These are phyloP conservation scores for Cataglyphis altisquamis DNA, from an alignment of 2,888 invertebrate species.

Conservation along the genomic window DNA sequence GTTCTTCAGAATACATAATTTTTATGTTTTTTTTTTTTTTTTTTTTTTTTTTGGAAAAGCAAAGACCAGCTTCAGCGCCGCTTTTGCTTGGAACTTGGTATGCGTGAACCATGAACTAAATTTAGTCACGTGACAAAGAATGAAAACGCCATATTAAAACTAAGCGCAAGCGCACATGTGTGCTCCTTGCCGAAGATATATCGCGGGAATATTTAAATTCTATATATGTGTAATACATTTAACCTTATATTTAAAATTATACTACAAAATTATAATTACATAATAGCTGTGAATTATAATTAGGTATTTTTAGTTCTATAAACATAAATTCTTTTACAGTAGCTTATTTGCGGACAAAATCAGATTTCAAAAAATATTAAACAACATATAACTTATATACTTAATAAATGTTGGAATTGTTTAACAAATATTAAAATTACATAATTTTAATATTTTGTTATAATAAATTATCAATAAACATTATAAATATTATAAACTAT, in stretches of 20 bases:
- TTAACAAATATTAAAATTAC: neutral
- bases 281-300: neutral
- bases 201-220: neutral
- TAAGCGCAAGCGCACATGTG: neutral
- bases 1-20: constrained; percentile 1
- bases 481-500: neutral
- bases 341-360: neutral
- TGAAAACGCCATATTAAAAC: neutral
- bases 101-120: neutral
- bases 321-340: neutral
- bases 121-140: neutral
- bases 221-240: neutral
- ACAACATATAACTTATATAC: neutral
- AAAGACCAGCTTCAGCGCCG: neutral
- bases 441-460: neutral
- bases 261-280: neutral
- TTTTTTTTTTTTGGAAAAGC: neutral
- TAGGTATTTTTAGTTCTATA: neutral
- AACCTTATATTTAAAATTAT: neutral
- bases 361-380: neutral
- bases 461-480: neutral
- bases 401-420: neutral
- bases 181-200: neutral
- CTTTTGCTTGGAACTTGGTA: neutral
- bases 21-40: neutral